Evolutionary conservation across 2,113 vertebrate genomes (phyloP).

Genomic region (Halcyon senegalensis): DNA sequence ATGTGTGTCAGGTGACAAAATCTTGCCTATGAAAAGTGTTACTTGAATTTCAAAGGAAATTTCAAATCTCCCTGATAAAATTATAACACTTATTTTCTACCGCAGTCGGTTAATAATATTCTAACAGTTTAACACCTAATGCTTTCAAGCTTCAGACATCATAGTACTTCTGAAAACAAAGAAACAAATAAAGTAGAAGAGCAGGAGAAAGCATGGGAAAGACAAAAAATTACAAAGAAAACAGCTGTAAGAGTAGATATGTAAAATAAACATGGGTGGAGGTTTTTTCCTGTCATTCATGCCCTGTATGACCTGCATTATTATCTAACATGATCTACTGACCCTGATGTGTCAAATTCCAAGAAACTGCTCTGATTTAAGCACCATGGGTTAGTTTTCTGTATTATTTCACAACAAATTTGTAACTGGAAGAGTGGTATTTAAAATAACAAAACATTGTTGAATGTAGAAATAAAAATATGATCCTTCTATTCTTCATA

Average conservation of each 20-base stretch:
- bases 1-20: background rate
- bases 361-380: background rate
- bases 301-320: background rate
- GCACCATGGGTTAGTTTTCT: background rate
- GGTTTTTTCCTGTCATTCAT: accelerated
- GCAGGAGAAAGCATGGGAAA: background rate
- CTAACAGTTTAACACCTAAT: background rate
- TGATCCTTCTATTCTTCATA: background rate
- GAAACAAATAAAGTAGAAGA: background rate
- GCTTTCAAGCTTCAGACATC: background rate
- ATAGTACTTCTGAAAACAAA: background rate
- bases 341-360: background rate
- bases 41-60: background rate
- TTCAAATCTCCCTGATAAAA: background rate
- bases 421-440: background rate
- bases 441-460: background rate
- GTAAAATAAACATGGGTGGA: background rate
- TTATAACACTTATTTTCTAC: background rate
- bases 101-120: background rate
- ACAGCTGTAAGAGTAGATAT: background rate
- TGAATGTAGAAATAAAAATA: background rate
- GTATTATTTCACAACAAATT: background rate
- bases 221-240: background rate
- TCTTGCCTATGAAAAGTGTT: background rate
- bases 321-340: background rate